Evolutionary conservation across 1,140 invertebrate species (phyloP), one percentile per base, ranked within the genome.

Genomic region (Lucilia sericata): DNA sequence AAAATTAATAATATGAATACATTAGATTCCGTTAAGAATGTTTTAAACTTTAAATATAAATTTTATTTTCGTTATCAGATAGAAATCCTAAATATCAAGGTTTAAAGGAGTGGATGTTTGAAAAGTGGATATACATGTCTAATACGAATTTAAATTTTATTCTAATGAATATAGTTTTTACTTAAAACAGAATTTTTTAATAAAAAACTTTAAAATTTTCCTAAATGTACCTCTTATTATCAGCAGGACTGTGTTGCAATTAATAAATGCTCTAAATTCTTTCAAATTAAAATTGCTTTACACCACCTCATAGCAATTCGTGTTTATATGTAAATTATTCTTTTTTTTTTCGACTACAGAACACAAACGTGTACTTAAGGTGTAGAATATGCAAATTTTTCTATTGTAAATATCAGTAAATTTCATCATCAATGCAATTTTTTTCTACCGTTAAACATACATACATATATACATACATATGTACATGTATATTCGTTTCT

Each of bases 381-480:
- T 70, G n/a, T 12, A 21, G 65, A 70, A 21, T 9, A 70, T 70
- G 65, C 65, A 21, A 70, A 70, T 70, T 70, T 70, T 60, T 60
- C 13, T 19, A 70, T 70, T 70, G n/a, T 19, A 30, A 30, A 30
- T 30, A n/a, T 60, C 17, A 60, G 17, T 60, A 60, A 60, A 60
- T 60, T 70, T 70, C 65, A 70, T 21, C 65, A 70, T 21, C 60
- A 21, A 70, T 21, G 60, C 60, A 70, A 21, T 70, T 70, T 70
- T 70, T 70, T n/a, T 4, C 25, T 2, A 30, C 3, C 25, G 25
- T 30, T 3, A 30, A 2, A 30, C 25, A 30, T 60, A 60, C 55
- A 60, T 2, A n/a, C n/a, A n/a, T 60, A n/a, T n/a, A 7, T 3
- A 60, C 14, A 60, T 70, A 10, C 14, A 60, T 70, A 21, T n/a